Percentiles rank a stretch among this genome's conserved stretches.
These are phyloP conservation scores for Hyla sarda DNA, from an alignment of 2,113 vertebrate genomes.

Conservation along the genomic window DNA sequence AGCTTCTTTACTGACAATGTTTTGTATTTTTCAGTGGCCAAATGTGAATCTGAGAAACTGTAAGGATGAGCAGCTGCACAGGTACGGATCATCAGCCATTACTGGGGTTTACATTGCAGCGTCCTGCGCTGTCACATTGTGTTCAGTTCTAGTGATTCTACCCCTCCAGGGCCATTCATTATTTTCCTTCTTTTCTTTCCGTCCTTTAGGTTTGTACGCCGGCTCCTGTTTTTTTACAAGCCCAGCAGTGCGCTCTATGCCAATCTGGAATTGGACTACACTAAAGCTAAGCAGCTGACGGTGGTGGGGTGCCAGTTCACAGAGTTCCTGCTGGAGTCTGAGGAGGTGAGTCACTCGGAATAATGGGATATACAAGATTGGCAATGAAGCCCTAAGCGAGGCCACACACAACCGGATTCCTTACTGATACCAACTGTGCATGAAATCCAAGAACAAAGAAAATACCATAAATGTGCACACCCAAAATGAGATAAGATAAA, in stretches of 20 bases:
- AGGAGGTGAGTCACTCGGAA: conserved; percentile 80
- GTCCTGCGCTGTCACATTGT: not conserved
- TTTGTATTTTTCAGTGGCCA: conserved; percentile 89
- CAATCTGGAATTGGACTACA: conserved; percentile 87
- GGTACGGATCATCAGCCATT: too few relatives aligned
- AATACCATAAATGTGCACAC: too few relatives aligned
- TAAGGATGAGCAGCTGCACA: conserved; percentile 98
- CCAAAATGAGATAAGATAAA: too few relatives aligned
- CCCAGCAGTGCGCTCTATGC: conserved; percentile 95
- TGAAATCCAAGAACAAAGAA: too few relatives aligned
- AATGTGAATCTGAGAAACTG: conserved; percentile 94
- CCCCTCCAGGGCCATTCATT: not conserved
- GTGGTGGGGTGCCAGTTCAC: conserved; percentile 95
- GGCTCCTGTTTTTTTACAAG: conserved; percentile 95
- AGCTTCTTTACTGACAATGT: too few relatives aligned
- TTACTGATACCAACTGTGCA: not conserved
- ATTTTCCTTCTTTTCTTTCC: not conserved
- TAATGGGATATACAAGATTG: not conserved
- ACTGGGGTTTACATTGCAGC: not conserved
- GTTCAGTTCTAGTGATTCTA: not conserved
- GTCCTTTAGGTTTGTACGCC: conserved; percentile 85
- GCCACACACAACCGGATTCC: not conserved
- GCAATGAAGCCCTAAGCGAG: not conserved
- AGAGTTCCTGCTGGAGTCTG: conserved; percentile 95
- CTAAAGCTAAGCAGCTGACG: conserved; percentile 91